These are phyloP conservation scores for Trissolcus japonicus DNA, from an alignment of 2,888 invertebrate genomes.

Conservation along the genomic window DNA sequence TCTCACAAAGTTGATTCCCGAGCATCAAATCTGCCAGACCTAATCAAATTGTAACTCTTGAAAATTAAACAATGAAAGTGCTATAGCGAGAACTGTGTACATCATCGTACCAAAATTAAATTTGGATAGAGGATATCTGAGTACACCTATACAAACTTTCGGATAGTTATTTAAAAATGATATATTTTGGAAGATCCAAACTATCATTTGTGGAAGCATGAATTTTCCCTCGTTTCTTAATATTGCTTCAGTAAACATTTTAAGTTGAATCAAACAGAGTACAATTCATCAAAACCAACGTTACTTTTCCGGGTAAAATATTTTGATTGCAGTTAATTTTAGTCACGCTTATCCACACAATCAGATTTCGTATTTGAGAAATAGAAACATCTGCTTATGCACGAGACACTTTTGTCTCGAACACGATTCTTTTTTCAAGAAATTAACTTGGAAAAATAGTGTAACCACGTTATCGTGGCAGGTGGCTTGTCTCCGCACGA, in stretches of 20 bases:
- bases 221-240: background rate
- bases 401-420: conserved; percentile 4
- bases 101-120: too few relatives aligned
- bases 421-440: conserved; percentile 8
- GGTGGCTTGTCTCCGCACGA: conserved; percentile 51
- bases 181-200: too few relatives aligned
- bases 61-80: conserved; percentile 24
- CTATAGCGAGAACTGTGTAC: too few relatives aligned
- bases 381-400: conserved; percentile 24
- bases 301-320: conserved; percentile 5
- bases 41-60: conserved; percentile 25
- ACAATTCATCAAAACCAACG: background rate
- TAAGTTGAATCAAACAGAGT: conserved; percentile 6
- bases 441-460: conserved; percentile 47
- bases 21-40: conserved; percentile 12
- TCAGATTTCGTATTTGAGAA: background rate
- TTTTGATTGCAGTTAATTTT: conserved; percentile 24
- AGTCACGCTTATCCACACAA: background rate
- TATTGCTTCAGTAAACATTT: conserved; percentile 21
- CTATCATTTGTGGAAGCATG: too few relatives aligned
- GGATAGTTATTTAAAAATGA: too few relatives aligned
- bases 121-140: too few relatives aligned
- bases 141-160: too few relatives aligned
- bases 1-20: conserved; percentile 62
- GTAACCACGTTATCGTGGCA: conserved; percentile 39